Conservation (phyloP, 2,113 vertebrate species). For the Leptobrachium leishanense region DNA sequence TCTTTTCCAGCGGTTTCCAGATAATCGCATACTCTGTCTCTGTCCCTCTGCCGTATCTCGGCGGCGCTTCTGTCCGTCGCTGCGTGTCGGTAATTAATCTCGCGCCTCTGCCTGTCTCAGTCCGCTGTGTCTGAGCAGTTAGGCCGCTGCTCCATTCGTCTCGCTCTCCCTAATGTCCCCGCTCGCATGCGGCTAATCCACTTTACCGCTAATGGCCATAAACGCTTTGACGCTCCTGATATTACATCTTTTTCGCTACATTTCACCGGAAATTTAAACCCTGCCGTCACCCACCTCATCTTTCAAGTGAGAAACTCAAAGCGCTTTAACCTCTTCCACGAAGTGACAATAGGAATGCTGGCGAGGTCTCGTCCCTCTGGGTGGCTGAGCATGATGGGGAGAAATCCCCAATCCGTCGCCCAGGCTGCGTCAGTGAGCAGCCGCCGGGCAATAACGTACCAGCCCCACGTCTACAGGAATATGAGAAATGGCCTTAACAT, state of each 20-base stretch:
- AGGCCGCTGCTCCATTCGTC: slow-evolving; percentile 25
- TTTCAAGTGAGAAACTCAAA: slow-evolving; percentile 16
- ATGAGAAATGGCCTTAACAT: too few relatives aligned
- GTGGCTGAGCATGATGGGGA: too few relatives aligned
- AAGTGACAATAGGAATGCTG: too few relatives aligned
- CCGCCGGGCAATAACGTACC: too few relatives aligned
- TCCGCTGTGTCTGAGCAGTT: slow-evolving; percentile 33
- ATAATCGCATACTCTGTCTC: slow-evolving; percentile 25
- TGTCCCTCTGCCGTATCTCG: slow-evolving; percentile 30
- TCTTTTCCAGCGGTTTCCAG: slow-evolving; percentile 1
- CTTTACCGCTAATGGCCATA: slow-evolving; percentile 40
- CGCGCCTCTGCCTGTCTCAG: slow-evolving; percentile 31
- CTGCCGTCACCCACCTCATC: slow-evolving; percentile 22
- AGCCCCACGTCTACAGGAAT: too few relatives aligned
- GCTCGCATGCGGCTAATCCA: slow-evolving; percentile 21
- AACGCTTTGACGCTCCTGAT: slow-evolving; percentile 39
- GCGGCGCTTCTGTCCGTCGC: slow-evolving; percentile 26
- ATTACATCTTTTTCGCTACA: slow-evolving; percentile 43
- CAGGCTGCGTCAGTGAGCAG: too few relatives aligned
- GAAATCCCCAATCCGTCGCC: too few relatives aligned
- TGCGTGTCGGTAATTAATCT: slow-evolving; percentile 40
- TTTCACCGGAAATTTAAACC: slow-evolving; percentile 39
- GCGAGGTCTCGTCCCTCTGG: too few relatives aligned
- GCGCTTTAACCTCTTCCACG: not conserved
- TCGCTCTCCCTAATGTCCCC: slow-evolving; percentile 40